Conservation (phyloP, 2,797 vertebrate genomes). For the Liparis tanakae region DNA sequence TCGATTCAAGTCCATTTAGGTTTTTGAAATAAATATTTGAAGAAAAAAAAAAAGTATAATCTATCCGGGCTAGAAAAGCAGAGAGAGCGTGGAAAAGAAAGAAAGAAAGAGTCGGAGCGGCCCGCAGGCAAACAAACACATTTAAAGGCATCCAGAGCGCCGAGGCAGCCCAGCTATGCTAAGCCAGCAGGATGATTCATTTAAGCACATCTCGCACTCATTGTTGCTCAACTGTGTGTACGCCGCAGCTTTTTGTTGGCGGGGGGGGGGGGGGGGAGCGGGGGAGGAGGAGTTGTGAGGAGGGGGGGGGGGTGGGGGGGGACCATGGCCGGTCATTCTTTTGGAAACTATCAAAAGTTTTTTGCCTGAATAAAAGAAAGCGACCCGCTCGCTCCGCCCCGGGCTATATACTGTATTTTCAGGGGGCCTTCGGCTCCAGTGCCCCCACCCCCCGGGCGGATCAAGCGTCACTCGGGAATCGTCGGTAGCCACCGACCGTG, state of each 20-base stretch:
- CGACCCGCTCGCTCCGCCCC: slow-evolving; percentile 41
- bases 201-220: slow-evolving; percentile 81
- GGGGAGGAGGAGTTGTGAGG: no score
- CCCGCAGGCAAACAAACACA: slow-evolving; percentile 82
- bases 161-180: slow-evolving; percentile 83
- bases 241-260: slow-evolving; percentile 57
- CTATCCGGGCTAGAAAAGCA: slow-evolving; percentile 78
- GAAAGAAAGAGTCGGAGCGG: slow-evolving; percentile 73
- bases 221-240: slow-evolving; percentile 75
- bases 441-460: slow-evolving; percentile 58
- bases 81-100: slow-evolving; percentile 58
- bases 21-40: slow-evolving; percentile 72
- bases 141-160: slow-evolving; percentile 80
- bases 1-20: slow-evolving; percentile 84
- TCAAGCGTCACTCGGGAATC: slow-evolving; percentile 71
- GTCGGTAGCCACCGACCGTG: slow-evolving; percentile 59
- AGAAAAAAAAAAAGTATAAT: slow-evolving; percentile 68
- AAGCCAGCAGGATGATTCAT: slow-evolving; percentile 85
- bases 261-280: neutral
- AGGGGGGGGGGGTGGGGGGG: no score
- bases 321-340: slow-evolving; percentile 70
- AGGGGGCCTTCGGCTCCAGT: slow-evolving; percentile 42
- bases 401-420: slow-evolving; percentile 48
- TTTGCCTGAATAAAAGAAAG: slow-evolving; percentile 46
- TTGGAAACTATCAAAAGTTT: slow-evolving; percentile 71